phyloP scores from a whole-genome alignment of 1,140 invertebrate genomes.

The Dendrolimus kikuchii region DNA sequence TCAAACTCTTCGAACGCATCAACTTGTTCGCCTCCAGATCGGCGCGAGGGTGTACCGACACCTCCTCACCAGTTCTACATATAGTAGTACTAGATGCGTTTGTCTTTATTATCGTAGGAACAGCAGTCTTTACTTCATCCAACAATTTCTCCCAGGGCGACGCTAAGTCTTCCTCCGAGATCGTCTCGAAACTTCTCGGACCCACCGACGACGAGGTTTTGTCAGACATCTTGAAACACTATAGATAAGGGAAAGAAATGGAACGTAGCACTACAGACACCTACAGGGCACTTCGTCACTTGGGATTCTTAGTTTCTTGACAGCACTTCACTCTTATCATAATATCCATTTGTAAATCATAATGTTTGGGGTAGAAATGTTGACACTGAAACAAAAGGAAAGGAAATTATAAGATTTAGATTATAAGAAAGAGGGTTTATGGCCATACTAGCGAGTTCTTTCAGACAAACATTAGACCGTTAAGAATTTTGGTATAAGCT shows the following conservation, averaged over 20 bases:
- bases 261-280: conserved; percentile 65
- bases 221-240: conserved; percentile 54
- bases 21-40: conserved; percentile 60
- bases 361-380: conserved; percentile 71
- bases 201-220: conserved; percentile 62
- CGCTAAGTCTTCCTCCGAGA: conserved; percentile 62
- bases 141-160: conserved; percentile 68
- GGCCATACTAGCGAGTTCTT: no score
- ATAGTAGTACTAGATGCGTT: conserved; percentile 60
- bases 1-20: conserved; percentile 62
- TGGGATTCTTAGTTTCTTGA: conserved; percentile 71
- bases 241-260: conserved; percentile 30
- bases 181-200: conserved; percentile 65
- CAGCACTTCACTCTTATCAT: conserved; percentile 72
- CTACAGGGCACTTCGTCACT: conserved; percentile 64
- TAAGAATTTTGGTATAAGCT: no score
- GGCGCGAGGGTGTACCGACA: conserved; percentile 36
- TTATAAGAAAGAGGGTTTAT: no score
- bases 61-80: conserved; percentile 38
- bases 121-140: conserved; percentile 51
- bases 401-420: conserved; percentile 5
- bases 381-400: conserved; percentile 67
- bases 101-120: conserved; percentile 67
- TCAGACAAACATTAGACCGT: no score
- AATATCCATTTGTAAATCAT: conserved; percentile 73